phyloP scores from a whole-genome alignment of 2,113 vertebrate genomes.

The Apodemus speciosus region DNA sequence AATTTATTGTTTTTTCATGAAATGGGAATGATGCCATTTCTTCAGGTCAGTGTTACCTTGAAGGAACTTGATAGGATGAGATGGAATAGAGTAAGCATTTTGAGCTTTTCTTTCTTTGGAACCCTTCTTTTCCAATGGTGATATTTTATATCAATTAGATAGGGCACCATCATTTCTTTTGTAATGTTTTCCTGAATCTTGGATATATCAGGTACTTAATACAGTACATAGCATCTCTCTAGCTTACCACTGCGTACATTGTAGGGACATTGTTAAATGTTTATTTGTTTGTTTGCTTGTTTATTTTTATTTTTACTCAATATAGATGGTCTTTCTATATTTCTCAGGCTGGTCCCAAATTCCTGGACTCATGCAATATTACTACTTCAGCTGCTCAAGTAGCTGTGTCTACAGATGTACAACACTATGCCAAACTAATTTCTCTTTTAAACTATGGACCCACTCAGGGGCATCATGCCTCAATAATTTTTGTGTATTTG shows the following conservation, averaged over 20 bases:
- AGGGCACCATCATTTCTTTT: neutral
- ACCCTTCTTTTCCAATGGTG: neutral
- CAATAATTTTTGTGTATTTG: slow-evolving; percentile 11
- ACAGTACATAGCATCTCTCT: neutral
- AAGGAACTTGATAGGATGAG: neutral
- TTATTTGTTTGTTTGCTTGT: neutral
- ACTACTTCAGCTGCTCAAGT: neutral
- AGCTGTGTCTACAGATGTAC: too few species aligned
- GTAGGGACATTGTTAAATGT: neutral
- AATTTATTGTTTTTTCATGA: neutral
- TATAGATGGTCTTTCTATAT: neutral
- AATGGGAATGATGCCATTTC: neutral
- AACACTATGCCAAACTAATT: neutral
- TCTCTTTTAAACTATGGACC: neutral
- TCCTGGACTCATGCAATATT: neutral
- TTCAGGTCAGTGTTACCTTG: neutral
- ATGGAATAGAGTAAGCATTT: neutral
- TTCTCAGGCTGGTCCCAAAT: neutral
- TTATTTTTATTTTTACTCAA: neutral
- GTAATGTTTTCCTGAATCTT: neutral
- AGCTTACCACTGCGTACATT: neutral
- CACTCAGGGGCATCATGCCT: neutral
- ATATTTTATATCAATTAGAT: neutral
- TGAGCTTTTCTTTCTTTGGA: neutral
- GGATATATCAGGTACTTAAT: neutral